Conservation (phyloP, 2,797 vertebrate species). For the Philypnodon macrostomus region DNA sequence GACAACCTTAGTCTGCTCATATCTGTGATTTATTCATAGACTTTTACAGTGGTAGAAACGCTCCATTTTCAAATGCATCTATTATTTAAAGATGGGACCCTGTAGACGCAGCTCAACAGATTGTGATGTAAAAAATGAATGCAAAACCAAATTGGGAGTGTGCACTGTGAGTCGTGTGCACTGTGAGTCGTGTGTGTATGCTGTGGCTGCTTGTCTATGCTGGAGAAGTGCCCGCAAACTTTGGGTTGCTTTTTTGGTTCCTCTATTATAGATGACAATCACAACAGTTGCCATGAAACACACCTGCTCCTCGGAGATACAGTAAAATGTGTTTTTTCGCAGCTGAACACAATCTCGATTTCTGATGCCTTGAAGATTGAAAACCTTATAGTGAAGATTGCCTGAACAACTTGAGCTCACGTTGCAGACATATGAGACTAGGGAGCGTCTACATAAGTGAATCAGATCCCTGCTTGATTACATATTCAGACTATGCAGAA, state of each 20-base stretch:
- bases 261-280: slow-evolving; percentile 70
- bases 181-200: slow-evolving; percentile 4
- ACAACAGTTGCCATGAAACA: slow-evolving; percentile 57
- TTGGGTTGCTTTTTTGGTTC: slow-evolving; percentile 47
- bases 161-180: slow-evolving; percentile 11
- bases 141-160: slow-evolving; percentile 53
- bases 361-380: slow-evolving; percentile 49
- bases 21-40: slow-evolving; percentile 71
- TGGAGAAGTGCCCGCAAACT: slow-evolving; percentile 43
- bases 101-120: slow-evolving; percentile 71
- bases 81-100: slow-evolving; percentile 75
- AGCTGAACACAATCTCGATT: slow-evolving; percentile 49
- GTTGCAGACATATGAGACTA: neutral
- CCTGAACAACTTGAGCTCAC: slow-evolving; percentile 25
- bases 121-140: slow-evolving; percentile 71
- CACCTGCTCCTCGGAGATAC: slow-evolving; percentile 64
- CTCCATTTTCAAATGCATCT: slow-evolving; percentile 72
- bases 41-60: slow-evolving; percentile 69
- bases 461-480: too few relatives aligned
- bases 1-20: too few relatives aligned
- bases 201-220: slow-evolving; percentile 25
- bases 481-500: too few relatives aligned
- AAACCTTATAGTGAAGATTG: slow-evolving; percentile 32
- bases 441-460: too few relatives aligned
- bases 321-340: slow-evolving; percentile 43